A percentile compares a stretch with the other conserved stretches of the same genome.
Conservation (phyloP, 2,113 vertebrate genomes). For the Chionis minor region DNA sequence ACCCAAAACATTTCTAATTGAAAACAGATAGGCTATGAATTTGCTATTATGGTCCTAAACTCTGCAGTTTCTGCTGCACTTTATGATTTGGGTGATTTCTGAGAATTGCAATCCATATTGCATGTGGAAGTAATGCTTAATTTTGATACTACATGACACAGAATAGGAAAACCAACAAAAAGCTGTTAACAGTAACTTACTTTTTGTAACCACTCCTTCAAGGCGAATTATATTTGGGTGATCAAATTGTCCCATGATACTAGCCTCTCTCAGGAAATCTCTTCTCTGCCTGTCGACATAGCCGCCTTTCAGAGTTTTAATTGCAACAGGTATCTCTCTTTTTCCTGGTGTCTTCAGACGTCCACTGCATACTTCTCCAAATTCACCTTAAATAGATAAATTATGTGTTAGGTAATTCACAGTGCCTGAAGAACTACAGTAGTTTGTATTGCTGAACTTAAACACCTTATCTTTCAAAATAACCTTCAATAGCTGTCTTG, state of each 20-base stretch:
- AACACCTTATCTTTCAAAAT: background rate
- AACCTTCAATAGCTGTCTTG: background rate
- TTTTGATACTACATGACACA: background rate
- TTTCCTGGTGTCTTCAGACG: slow-evolving; percentile 91
- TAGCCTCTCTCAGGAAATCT: slow-evolving; percentile 93
- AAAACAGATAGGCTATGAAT: background rate
- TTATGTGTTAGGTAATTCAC: background rate
- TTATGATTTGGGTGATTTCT: background rate
- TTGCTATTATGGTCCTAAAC: background rate
- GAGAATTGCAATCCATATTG: background rate
- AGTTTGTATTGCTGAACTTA: background rate
- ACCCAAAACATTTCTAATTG: background rate
- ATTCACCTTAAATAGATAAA: slow-evolving; percentile 82
- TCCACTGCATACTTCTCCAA: slow-evolving; percentile 95
- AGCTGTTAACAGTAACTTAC: slow-evolving; percentile 75
- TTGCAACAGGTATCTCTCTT: slow-evolving; percentile 94
- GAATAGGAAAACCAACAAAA: background rate
- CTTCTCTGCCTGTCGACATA: slow-evolving; percentile 90
- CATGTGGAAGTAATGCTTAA: background rate
- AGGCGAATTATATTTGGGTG: slow-evolving; percentile 94
- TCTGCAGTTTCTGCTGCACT: background rate
- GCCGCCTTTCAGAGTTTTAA: slow-evolving; percentile 93
- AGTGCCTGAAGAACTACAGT: background rate
- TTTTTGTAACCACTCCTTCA: slow-evolving; percentile 95
- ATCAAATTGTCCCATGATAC: slow-evolving; percentile 97